Conservation (phyloP, 2,888 invertebrate species). For the Tenthredo amoena region DNA sequence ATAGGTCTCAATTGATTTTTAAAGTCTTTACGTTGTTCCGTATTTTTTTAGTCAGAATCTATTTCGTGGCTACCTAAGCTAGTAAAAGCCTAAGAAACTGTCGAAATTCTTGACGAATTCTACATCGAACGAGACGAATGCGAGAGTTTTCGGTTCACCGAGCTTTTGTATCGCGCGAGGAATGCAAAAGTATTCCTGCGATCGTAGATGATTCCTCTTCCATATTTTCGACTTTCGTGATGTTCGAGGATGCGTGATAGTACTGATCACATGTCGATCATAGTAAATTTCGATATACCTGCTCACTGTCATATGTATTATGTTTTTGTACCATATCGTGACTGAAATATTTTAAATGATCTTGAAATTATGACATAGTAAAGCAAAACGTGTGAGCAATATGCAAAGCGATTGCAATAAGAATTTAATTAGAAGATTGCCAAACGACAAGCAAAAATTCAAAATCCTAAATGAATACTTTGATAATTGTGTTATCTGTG, state of each 20-base stretch:
- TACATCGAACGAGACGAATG: neutral
- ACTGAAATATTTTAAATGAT: neutral
- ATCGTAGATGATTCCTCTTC: neutral
- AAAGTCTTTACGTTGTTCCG: neutral
- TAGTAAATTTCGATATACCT: neutral
- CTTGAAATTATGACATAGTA: neutral
- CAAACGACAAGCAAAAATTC: neutral
- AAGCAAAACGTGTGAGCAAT: neutral
- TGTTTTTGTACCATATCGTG: neutral
- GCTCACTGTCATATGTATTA: neutral
- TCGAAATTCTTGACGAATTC: neutral
- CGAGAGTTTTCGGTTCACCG: neutral
- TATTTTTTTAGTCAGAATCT: neutral
- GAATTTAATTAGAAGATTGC: neutral
- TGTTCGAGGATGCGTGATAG: neutral
- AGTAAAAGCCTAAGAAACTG: neutral
- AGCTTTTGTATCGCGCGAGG: neutral
- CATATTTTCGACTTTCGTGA: neutral
- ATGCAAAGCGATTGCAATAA: neutral
- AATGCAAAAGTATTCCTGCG: neutral
- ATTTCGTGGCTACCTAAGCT: neutral
- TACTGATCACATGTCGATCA: neutral
- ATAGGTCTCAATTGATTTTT: neutral
- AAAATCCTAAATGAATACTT: neutral
- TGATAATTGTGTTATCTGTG: neutral